Conservation (phyloP, 2,888 invertebrate genomes). For the Aleiodes leptofemur region DNA sequence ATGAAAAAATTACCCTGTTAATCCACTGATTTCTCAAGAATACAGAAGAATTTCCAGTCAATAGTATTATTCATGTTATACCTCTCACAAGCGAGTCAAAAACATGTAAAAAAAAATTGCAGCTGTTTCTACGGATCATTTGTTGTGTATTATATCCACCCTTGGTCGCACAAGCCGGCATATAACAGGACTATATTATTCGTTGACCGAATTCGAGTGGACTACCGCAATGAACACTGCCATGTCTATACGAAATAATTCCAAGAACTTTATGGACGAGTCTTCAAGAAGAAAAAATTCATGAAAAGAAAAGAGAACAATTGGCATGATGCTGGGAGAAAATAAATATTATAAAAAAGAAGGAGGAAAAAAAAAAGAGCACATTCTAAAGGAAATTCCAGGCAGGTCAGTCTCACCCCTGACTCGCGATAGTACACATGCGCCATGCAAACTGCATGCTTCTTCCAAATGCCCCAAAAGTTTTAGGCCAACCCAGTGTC, state of each 20-base stretch:
- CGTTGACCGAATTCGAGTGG: slow-evolving; percentile 28
- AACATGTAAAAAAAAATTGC: slow-evolving; percentile 50
- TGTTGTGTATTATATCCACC: slow-evolving; percentile 53
- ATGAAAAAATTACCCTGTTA: slow-evolving; percentile 4
- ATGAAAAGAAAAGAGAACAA: slow-evolving; percentile 22
- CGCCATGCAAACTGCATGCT: slow-evolving; percentile 8
- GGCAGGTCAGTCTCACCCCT: background rate
- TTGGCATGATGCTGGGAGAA: slow-evolving; percentile 1
- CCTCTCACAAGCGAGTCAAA: background rate
- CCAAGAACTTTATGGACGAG: slow-evolving; percentile 4
- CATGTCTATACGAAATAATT: slow-evolving; percentile 30
- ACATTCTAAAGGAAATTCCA: no score
- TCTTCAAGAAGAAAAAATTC: background rate
- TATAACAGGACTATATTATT: slow-evolving; percentile 15
- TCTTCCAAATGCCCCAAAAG: slow-evolving; percentile 8
- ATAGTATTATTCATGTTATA: no score
- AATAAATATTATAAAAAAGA: slow-evolving; percentile 13
- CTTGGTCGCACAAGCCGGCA: slow-evolving; percentile 12
- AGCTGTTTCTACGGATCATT: slow-evolving; percentile 65
- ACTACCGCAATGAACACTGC: slow-evolving; percentile 41
- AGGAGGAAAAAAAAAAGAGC: background rate
- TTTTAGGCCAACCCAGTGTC: slow-evolving; percentile 13
- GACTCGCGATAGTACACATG: slow-evolving; percentile 9
- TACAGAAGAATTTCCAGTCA: background rate
- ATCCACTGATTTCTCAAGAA: background rate